phyloP scores from a whole-genome alignment of 1,140 invertebrate genomes.

The Neelides sp. region DNA sequence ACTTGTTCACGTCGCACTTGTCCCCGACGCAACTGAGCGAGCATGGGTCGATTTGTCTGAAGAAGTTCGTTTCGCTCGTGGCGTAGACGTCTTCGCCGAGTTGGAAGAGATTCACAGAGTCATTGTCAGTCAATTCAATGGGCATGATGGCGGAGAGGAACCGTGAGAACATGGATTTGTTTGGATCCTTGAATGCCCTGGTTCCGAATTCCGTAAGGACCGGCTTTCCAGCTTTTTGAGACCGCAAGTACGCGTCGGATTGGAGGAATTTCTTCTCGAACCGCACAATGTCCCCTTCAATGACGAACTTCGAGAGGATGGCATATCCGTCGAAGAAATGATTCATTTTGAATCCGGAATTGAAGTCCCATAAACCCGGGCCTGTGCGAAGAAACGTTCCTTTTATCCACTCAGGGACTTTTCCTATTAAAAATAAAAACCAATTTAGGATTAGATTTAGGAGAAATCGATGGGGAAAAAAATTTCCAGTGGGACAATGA shows the following conservation, averaged over 20 bases:
- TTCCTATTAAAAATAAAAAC: not conserved
- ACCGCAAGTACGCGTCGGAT: constrained; percentile 37
- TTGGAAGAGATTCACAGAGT: constrained; percentile 34
- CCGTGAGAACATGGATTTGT: constrained; percentile 36
- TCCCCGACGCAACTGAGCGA: constrained; percentile 33
- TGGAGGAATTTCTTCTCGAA: constrained; percentile 35
- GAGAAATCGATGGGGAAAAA: too few species aligned
- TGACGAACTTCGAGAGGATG: constrained; percentile 35
- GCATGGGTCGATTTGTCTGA: constrained; percentile 18
- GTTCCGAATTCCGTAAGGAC: constrained; percentile 38
- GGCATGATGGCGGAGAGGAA: constrained; percentile 30
- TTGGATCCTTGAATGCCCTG: constrained; percentile 35
- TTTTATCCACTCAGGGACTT: constrained; percentile 15
- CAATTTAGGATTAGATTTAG: too few species aligned
- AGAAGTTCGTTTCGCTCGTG: constrained; percentile 35
- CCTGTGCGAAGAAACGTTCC: constrained; percentile 19
- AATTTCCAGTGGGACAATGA: too few species aligned
- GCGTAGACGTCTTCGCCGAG: constrained; percentile 38
- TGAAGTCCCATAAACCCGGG: constrained; percentile 22
- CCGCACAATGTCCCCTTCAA: constrained; percentile 32
- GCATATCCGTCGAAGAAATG: constrained; percentile 30
- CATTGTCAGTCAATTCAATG: constrained; percentile 39
- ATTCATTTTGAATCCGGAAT: constrained; percentile 21
- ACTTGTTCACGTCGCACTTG: constrained; percentile 24
- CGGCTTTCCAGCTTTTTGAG: constrained; percentile 33